Base-by-base conservation (phyloP, 1,140 invertebrate genomes). In the Chionoecetes opilio region DNA sequence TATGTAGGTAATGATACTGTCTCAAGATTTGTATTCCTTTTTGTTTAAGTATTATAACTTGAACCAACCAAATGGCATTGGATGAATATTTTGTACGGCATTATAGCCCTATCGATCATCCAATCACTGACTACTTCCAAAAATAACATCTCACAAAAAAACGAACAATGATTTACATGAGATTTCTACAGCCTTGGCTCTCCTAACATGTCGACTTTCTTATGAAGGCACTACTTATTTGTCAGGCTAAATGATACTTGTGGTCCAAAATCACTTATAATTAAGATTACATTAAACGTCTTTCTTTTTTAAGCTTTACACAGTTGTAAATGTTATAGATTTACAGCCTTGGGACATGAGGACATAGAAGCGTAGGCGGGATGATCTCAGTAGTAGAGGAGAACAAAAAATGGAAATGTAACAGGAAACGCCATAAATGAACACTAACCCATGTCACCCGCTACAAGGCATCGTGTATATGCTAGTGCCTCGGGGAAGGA, bases 221-320 rank as follows among this genome's bases (percentile, higher is more conserved):
- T 82, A 92, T 92, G 90, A 95, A 95, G 94, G 94, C 94, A 95
- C 94, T 95, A 95, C 94, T 92, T 91, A 91, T 91, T 91, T 95
- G 94, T 95, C 82, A 95, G 94, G 94, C 90, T 92, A 92, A 95
- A 92, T 95, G 88, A 84, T 37, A 86, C 63, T 94, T 41, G n/a
- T 95, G 94, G 82, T 95, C 94, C 94, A 95, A 86, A 95, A 86
- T 91, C 17, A 91, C 53, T 75, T 88, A 35, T 93, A 93, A 94
- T 89, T 89, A 37, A 46, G 82, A 94, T 82, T 89, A 82, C 29
- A 89, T 82, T 63, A 82, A 34, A 94, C 35, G 82, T 32, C 53
- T 90, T 31, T 94, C 82, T 46, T 82, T 46, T 93, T 41, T 82
- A 75, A 91, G 82, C 91, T 93, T 93, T 93, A 82, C 35, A 84